These are phyloP conservation scores for Tetraodon nigroviridis DNA, from an alignment of 2,113 vertebrate genomes.

Conservation along the genomic window DNA sequence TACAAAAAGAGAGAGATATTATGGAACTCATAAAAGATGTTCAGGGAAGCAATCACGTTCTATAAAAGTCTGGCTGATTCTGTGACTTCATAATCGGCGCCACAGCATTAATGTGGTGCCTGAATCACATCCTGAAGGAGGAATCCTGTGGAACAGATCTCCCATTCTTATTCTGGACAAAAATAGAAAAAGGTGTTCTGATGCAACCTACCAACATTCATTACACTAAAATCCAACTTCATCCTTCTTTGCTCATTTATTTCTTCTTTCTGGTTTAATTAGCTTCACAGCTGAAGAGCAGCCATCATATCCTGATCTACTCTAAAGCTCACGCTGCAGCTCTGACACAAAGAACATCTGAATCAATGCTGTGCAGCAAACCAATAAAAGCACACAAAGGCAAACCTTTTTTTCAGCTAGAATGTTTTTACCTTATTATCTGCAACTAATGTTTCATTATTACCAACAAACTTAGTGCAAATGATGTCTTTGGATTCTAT, in stretches of 20 bases:
- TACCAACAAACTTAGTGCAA: constrained; percentile 8
- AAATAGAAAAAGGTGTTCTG: too few relatives aligned
- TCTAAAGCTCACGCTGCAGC: constrained; percentile 1
- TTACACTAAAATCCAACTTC: too few relatives aligned
- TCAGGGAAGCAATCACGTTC: background rate
- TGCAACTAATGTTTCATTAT: constrained; percentile 31
- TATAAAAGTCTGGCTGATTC: constrained; percentile 5
- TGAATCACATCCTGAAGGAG: too few relatives aligned
- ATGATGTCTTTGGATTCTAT: too few relatives aligned
- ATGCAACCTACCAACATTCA: too few relatives aligned
- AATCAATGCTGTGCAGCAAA: constrained; percentile 32
- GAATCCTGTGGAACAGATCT: background rate
- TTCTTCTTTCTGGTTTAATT: too few relatives aligned
- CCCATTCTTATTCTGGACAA: background rate
- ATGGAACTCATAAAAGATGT: background rate
- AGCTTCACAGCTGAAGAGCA: too few relatives aligned
- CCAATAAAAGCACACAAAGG: constrained; percentile 19
- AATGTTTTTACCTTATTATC: constrained; percentile 36
- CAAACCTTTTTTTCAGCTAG: constrained; percentile 16
- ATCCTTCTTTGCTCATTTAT: too few relatives aligned
- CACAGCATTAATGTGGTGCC: constrained; percentile 1
- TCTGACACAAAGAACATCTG: constrained; percentile 14
- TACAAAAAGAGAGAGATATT: background rate
- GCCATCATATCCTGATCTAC: background rate
- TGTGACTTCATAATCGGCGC: background rate